A percentile compares a stretch with the other conserved stretches of the same genome.
Conservation (phyloP, 2,797 vertebrate species). For the Fringilla coelebs region DNA sequence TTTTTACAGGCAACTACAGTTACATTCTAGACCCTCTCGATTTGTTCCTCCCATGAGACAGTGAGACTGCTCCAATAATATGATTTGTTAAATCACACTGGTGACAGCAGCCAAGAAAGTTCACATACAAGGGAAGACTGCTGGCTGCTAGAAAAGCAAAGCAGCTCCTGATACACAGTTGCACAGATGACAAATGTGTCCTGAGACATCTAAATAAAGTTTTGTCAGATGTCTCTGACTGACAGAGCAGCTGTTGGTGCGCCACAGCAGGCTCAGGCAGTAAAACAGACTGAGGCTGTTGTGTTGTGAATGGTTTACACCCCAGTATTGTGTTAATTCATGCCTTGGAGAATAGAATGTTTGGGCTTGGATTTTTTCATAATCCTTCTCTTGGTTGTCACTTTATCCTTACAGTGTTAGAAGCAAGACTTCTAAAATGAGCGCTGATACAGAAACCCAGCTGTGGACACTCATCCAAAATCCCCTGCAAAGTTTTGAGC, state of each 20-base stretch:
- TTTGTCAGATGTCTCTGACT: not conserved
- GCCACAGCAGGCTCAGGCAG: not conserved
- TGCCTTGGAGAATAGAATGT: not conserved
- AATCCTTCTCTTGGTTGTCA: not conserved
- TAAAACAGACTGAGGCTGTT: conserved; percentile 7
- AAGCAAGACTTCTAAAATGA: conserved; percentile 78
- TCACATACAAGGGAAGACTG: not conserved
- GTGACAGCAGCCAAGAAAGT: not conserved
- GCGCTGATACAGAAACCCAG: conserved; percentile 71
- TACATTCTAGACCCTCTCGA: not conserved
- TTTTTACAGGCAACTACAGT: not conserved
- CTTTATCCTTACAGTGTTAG: conserved; percentile 78
- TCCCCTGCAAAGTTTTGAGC: conserved; percentile 78
- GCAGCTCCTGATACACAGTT: not conserved
- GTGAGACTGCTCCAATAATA: not conserved
- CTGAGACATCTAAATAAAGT: not conserved
- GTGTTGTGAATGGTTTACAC: not conserved
- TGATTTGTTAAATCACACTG: not conserved
- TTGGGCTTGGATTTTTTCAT: conserved; percentile 4
- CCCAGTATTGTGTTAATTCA: not conserved
- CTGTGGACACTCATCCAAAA: conserved; percentile 83
- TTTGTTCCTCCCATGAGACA: not conserved
- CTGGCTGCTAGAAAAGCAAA: not conserved
- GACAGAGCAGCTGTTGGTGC: conserved; percentile 2
- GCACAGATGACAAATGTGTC: not conserved